phyloP scores from a whole-genome alignment of 2,888 invertebrate species.

The Conomelus anceps region DNA sequence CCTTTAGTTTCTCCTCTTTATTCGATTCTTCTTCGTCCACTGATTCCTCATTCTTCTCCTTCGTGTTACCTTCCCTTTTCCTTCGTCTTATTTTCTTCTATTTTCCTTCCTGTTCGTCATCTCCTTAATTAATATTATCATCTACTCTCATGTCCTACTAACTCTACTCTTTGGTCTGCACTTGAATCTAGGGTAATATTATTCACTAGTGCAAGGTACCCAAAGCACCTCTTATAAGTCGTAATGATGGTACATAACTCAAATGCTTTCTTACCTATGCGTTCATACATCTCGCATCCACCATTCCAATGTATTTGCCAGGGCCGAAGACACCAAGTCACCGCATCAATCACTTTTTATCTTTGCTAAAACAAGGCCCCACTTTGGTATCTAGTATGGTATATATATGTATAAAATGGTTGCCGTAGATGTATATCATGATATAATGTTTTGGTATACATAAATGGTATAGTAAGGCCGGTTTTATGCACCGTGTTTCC shows the following conservation, averaged over 20 bases:
- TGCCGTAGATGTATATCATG: too few relatives aligned
- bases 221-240: neutral
- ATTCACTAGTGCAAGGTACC: neutral
- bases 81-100: neutral
- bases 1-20: neutral
- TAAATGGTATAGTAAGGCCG: too few relatives aligned
- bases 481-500: too few relatives aligned
- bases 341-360: neutral
- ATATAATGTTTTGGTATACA: too few relatives aligned
- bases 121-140: too few relatives aligned
- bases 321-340: too few relatives aligned
- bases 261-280: neutral
- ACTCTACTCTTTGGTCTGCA: neutral
- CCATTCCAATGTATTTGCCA: neutral
- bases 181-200: neutral
- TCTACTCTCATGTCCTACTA: too few relatives aligned
- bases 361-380: too few relatives aligned
- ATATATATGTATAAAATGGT: too few relatives aligned
- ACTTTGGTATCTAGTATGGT: too few relatives aligned
- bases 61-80: neutral
- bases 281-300: neutral
- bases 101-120: neutral
- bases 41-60: neutral
- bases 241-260: neutral
- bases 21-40: too few relatives aligned